These are phyloP conservation scores for Anniella stebbinsi DNA, from an alignment of 2,797 vertebrate species.

Conservation along the genomic window DNA sequence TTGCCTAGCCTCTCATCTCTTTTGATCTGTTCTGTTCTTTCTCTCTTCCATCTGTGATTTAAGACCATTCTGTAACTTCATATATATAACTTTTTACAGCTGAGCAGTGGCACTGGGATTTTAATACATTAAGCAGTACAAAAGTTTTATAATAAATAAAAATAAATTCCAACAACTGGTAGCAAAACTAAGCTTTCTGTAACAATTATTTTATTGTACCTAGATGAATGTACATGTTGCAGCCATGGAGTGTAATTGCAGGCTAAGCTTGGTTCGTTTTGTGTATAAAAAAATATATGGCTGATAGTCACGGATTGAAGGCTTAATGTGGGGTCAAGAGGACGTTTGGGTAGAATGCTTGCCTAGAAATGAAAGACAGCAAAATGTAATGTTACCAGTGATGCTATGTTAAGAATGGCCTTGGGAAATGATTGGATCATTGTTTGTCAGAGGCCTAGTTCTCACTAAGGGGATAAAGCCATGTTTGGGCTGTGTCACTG, in stretches of 20 bases:
- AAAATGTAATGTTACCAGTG: background rate
- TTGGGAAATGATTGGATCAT: background rate
- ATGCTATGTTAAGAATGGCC: background rate
- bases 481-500: background rate
- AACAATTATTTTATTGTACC: background rate
- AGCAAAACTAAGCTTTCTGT: background rate
- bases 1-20: slow-evolving; percentile 9
- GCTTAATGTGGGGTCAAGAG: background rate
- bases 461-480: background rate
- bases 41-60: background rate
- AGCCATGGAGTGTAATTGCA: background rate
- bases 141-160: no score
- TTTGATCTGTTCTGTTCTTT: background rate
- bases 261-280: background rate
- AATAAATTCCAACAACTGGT: background rate
- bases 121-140: no score
- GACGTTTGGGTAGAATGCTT: background rate
- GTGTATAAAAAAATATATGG: background rate
- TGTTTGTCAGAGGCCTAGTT: background rate
- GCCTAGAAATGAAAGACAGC: background rate
- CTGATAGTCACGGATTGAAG: background rate
- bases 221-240: background rate
- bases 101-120: background rate
- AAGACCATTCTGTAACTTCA: background rate
- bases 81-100: background rate